These are phyloP conservation scores for Coluber constrictor DNA, from an alignment of 2,797 vertebrate genomes.

Conservation along the genomic window DNA sequence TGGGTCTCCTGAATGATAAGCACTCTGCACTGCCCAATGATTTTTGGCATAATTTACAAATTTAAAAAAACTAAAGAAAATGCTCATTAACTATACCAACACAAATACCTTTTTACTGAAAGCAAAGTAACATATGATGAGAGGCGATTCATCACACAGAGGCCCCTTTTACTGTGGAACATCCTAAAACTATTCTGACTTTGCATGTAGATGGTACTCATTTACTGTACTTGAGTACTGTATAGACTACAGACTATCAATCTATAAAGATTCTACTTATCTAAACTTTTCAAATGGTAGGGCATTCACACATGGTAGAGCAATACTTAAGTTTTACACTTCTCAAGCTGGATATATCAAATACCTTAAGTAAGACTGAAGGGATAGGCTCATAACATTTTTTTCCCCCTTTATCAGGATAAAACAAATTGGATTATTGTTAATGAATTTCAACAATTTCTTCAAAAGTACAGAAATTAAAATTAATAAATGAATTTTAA, in stretches of 20 bases:
- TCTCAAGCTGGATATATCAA: not conserved
- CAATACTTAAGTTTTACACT: not conserved
- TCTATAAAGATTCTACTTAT: not conserved
- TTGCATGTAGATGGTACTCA: not conserved
- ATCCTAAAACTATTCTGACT: not conserved
- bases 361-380: not conserved
- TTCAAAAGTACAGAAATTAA: not conserved
- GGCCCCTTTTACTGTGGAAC: not conserved
- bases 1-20: not conserved
- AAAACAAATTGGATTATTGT: not conserved
- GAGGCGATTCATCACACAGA: not conserved
- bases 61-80: not conserved
- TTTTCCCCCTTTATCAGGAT: not conserved
- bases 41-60: not conserved
- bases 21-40: not conserved
- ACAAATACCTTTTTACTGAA: not conserved
- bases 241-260: not conserved
- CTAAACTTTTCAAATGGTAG: not conserved
- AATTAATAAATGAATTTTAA: not conserved
- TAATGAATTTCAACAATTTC: not conserved
- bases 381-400: not conserved
- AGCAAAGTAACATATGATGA: not conserved
- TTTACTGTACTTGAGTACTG: not conserved
- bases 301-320: not conserved
- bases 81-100: not conserved